These are phyloP conservation scores for Cynoglossus semilaevis DNA, from an alignment of 2,113 vertebrate species.

Conservation along the genomic window DNA sequence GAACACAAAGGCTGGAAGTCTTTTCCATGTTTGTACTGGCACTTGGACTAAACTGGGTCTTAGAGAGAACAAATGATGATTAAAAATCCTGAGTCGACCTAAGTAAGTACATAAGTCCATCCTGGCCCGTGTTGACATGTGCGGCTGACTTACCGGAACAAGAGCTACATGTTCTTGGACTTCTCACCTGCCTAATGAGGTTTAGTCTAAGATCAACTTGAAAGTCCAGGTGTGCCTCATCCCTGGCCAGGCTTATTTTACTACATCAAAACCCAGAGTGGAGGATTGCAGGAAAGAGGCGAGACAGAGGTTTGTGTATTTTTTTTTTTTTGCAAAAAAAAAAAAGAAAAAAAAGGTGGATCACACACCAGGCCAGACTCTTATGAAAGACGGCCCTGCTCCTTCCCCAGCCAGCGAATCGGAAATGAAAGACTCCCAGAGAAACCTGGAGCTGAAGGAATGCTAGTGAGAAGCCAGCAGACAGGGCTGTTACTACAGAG, in stretches of 20 bases:
- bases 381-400: conserved; percentile 77
- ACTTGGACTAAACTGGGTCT: conserved; percentile 30
- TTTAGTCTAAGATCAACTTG: conserved; percentile 72
- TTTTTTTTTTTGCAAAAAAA: conserved; percentile 48
- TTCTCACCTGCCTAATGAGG: conserved; percentile 72
- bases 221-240: conserved; percentile 83
- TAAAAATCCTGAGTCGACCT: conserved; percentile 26
- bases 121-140: conserved; percentile 8
- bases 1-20: conserved; percentile 17
- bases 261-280: conserved; percentile 87
- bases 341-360: conserved; percentile 62
- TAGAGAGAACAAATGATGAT: conserved; percentile 30
- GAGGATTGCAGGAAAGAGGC: conserved; percentile 89
- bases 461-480: conserved; percentile 85
- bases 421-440: conserved; percentile 95
- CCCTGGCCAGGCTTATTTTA: conserved; percentile 72
- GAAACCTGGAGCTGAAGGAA: conserved; percentile 84
- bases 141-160: conserved; percentile 30
- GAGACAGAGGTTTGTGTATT: conserved; percentile 93
- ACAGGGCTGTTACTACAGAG: conserved; percentile 85
- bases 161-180: conserved; percentile 42
- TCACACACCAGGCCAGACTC: conserved; percentile 86
- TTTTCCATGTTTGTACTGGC: conserved; percentile 23
- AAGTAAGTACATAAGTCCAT: conserved; percentile 28
- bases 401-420: conserved; percentile 85